Evolutionary conservation across 2,888 invertebrate species (phyloP).

Genomic region (Muschampia plurimacula): DNA sequence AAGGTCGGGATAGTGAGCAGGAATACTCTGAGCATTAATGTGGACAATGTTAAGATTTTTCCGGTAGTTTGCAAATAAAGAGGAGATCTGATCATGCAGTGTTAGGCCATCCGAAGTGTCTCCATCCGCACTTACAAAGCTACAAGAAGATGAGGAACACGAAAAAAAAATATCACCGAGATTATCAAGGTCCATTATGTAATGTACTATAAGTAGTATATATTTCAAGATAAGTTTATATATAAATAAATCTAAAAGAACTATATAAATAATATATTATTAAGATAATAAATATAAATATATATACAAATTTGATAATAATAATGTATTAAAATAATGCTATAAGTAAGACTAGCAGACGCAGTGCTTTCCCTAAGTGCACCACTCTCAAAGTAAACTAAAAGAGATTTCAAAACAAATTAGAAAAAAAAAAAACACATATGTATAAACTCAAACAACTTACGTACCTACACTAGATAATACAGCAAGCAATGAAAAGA

Average conservation of each 20-base stretch:
- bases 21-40: neutral
- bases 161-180: slow-evolving; percentile 6
- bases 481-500: no score
- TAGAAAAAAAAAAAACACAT: no score
- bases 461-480: no score
- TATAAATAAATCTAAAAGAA: neutral
- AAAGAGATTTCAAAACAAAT: no score
- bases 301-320: neutral
- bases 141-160: neutral
- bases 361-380: neutral
- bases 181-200: neutral
- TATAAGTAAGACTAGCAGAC: neutral
- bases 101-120: neutral
- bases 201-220: neutral
- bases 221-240: neutral
- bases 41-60: neutral
- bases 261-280: slow-evolving; percentile 1
- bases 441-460: no score
- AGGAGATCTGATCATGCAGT: neutral
- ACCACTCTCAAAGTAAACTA: no score
- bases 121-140: slow-evolving; percentile 2
- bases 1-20: neutral
- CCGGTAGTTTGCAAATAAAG: neutral
- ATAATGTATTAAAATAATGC: neutral
- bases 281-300: neutral